Conservation (phyloP, 2,888 invertebrate species). For the Drosophila rellima region DNA sequence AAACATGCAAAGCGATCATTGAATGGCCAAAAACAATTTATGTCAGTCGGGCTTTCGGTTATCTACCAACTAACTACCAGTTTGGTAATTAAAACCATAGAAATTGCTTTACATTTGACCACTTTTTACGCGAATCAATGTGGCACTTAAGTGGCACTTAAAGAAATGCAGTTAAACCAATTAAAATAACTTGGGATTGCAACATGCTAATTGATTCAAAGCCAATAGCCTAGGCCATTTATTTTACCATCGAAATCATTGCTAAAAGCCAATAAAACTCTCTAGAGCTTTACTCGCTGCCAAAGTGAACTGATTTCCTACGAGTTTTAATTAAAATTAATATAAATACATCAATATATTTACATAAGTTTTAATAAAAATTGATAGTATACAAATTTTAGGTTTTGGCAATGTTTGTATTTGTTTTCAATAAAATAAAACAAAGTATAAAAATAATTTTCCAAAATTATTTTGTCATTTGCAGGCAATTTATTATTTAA, state of each 20-base stretch:
- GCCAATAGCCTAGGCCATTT: constrained; percentile 14
- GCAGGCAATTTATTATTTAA: too few species aligned
- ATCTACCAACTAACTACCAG: constrained; percentile 59
- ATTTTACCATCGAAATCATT: constrained; percentile 30
- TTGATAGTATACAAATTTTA: not conserved
- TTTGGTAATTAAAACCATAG: constrained; percentile 53
- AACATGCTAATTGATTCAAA: constrained; percentile 40
- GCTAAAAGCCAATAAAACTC: constrained; percentile 19
- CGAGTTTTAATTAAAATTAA: not conserved
- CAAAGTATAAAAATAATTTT: too few species aligned
- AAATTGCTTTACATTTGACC: constrained; percentile 23
- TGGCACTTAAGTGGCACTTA: constrained; percentile 51
- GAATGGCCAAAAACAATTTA: constrained; percentile 63
- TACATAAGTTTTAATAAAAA: not conserved
- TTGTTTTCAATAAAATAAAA: too few species aligned
- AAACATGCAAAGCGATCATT: constrained; percentile 52
- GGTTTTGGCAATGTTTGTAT: too few species aligned
- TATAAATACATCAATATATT: not conserved
- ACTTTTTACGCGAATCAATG: constrained; percentile 18
- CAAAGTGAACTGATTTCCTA: constrained; percentile 26
- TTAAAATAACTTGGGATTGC: constrained; percentile 28
- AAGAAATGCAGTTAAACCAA: constrained; percentile 43
- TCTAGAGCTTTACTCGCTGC: not conserved
- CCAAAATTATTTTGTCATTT: too few species aligned
- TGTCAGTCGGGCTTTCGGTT: constrained; percentile 43